These are phyloP conservation scores for Cydia pomonella DNA, from an alignment of 1,140 invertebrate species.

Conservation along the genomic window DNA sequence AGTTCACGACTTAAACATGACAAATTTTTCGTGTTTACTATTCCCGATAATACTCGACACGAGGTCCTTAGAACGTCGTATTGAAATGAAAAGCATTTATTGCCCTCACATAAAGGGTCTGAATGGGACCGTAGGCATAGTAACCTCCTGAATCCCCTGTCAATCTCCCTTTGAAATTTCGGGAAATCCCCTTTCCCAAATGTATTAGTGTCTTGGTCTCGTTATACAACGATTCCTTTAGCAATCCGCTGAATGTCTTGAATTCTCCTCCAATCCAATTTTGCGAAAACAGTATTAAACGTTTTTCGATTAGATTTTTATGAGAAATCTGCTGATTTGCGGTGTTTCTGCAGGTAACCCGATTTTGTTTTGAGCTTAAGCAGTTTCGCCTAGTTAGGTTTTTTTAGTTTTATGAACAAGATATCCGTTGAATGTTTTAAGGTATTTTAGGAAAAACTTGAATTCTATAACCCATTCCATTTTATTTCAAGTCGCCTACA, in stretches of 20 bases:
- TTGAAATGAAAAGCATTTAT: constrained; percentile 31
- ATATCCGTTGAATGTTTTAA: neutral
- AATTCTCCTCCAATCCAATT: constrained; percentile 19
- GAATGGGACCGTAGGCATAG: constrained; percentile 21
- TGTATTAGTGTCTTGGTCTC: constrained; percentile 31
- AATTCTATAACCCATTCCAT: neutral
- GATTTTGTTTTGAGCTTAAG: neutral
- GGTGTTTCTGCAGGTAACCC: neutral
- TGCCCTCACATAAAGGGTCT: constrained; percentile 29
- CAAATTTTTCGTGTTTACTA: constrained; percentile 15
- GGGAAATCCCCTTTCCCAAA: constrained; percentile 23
- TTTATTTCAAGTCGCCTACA: no score
- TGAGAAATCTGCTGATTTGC: neutral
- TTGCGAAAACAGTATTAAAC: neutral
- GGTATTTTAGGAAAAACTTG: neutral
- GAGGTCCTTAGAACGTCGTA: constrained; percentile 9
- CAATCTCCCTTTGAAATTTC: constrained; percentile 31
- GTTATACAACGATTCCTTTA: constrained; percentile 26
- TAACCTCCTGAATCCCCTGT: constrained; percentile 21
- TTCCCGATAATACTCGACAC: neutral
- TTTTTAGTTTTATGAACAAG: neutral
- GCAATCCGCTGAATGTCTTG: constrained; percentile 22
- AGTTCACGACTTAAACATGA: neutral
- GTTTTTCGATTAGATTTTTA: constrained; percentile 29
- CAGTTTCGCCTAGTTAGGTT: neutral